Evolutionary conservation across 2,888 invertebrate species (phyloP).

Genomic region (Microctonus hyperodae): DNA sequence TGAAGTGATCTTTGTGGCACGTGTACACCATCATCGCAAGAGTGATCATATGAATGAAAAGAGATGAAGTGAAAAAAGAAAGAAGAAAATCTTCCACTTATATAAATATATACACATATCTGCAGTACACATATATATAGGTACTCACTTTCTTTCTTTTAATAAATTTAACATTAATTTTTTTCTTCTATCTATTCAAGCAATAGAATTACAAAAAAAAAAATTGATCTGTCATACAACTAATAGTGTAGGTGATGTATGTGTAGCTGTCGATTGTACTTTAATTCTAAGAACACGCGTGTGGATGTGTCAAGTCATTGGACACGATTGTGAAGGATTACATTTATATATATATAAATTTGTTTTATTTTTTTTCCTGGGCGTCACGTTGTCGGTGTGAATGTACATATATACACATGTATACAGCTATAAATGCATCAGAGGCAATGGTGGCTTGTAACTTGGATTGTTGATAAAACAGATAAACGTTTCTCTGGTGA

Average conservation of each 20-base stretch:
- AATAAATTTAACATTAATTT: not conserved
- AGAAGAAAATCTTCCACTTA: not conserved
- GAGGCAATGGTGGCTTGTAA: slow-evolving; percentile 34
- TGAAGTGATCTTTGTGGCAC: slow-evolving; percentile 41
- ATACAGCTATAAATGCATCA: slow-evolving; percentile 15
- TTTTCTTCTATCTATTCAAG: not conserved
- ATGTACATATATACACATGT: no score
- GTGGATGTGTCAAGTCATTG: slow-evolving; percentile 48
- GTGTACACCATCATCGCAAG: slow-evolving; percentile 29
- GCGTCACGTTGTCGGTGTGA: slow-evolving; percentile 35
- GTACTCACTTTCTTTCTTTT: not conserved
- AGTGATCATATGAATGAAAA: not conserved
- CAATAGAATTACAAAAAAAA: not conserved
- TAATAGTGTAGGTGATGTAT: slow-evolving; percentile 27
- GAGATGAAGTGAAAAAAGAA: not conserved
- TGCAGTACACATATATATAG: no score
- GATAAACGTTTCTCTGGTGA: slow-evolving; percentile 44
- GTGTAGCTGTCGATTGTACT: slow-evolving; percentile 39
- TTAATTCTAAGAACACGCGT: slow-evolving; percentile 8
- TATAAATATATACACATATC: no score
- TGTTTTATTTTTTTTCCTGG: slow-evolving; percentile 36
- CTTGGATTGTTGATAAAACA: slow-evolving; percentile 50
- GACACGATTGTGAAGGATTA: slow-evolving; percentile 41
- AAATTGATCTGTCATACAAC: slow-evolving; percentile 23
- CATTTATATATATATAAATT: slow-evolving; percentile 16